A percentile compares a stretch with the other conserved stretches of the same genome.
These are phyloP conservation scores for Drosophila ambigua DNA, from an alignment of 1,140 invertebrate genomes.

Conservation along the genomic window DNA sequence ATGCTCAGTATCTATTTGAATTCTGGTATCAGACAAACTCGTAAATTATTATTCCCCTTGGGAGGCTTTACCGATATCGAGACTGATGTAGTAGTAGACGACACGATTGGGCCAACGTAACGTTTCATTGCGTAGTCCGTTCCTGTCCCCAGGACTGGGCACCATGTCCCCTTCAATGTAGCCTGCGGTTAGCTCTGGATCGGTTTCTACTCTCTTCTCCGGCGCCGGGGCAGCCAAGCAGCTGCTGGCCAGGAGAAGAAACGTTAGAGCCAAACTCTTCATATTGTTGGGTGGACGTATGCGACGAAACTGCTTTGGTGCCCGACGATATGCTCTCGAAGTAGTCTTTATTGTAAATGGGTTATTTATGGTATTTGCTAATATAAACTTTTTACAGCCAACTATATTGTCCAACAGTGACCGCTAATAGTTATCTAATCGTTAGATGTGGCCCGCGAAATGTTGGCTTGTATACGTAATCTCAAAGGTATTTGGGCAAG, in stretches of 20 bases:
- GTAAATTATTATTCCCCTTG: neutral
- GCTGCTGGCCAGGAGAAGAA: constrained; percentile 20
- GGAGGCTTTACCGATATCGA: constrained; percentile 48
- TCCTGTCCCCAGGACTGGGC: constrained; percentile 57
- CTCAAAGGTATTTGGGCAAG: neutral
- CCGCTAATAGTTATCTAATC: constrained; percentile 34
- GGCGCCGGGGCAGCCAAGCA: constrained; percentile 34
- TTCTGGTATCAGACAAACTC: neutral
- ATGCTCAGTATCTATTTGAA: constrained; percentile 49
- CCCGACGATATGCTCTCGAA: neutral
- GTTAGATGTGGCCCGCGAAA: neutral
- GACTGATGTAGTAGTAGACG: constrained; percentile 86
- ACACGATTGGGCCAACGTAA: constrained; percentile 87
- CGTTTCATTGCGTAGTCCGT: constrained; percentile 86
- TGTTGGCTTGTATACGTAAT: constrained; percentile 8
- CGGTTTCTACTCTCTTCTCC: constrained; percentile 31
- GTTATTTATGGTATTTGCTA: constrained; percentile 44
- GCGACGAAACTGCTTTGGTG: constrained; percentile 14
- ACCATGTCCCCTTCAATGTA: constrained; percentile 71
- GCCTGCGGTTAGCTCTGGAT: constrained; percentile 66
- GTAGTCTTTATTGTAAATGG: constrained; percentile 10
- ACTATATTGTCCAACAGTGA: constrained; percentile 23
- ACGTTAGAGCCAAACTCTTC: constrained; percentile 2
- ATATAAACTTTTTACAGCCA: constrained; percentile 24
- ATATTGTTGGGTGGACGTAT: constrained; percentile 24